Evolutionary conservation across 2,888 invertebrate genomes (phyloP), one percentile per base, ranked within the genome.

Genomic region (Hemaris fuciformis): DNA sequence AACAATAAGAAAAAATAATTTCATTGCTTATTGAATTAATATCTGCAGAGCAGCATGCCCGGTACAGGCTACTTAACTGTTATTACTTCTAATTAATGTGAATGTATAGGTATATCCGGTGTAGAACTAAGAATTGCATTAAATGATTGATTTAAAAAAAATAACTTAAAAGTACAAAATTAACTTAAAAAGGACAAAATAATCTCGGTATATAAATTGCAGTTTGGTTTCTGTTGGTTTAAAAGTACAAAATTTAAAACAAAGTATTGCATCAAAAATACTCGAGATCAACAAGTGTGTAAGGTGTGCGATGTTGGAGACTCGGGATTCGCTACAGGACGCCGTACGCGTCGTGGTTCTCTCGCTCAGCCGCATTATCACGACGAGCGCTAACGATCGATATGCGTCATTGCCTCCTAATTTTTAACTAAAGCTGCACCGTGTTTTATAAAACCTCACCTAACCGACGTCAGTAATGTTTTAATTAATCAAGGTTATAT

Each of bases 301-400:
- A 75, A 75, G 80, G 76, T 63, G 74, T 70, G 74, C 75, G 73
- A 71, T 77, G 81, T 80, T 75, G 83, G 76, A 73, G 83, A 77
- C 74, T 73, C 81, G 71, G 80, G 79, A 81, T 74, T 73, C 87
- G 69, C 86, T 67, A 76, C 84, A 77, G 84, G 87, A 81, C 82
- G 84, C 73, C 87, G 69, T 72, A 71, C 75, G 75, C 77, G 71
- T 75, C 80, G 75, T 72, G 74, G 78, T 78, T 79, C 81, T 77
- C 78, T 80, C 79, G 77, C 79, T 76, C 76, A 71, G 70, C 75
- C 69, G 69, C 76, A 74, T 75, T 74, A 75, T 76, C 74, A 68
- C 81, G 78, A 80, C 81, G 80, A 18, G 79, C 76, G 76, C 75
- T 79, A 75, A 80, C 81, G 77, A 81, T 82, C 84, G 77, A 83